Evolutionary conservation across 1,140 invertebrate genomes (phyloP), one percentile per base, ranked within the genome.

Genomic region (Yoshiicerus persimilis): DNA sequence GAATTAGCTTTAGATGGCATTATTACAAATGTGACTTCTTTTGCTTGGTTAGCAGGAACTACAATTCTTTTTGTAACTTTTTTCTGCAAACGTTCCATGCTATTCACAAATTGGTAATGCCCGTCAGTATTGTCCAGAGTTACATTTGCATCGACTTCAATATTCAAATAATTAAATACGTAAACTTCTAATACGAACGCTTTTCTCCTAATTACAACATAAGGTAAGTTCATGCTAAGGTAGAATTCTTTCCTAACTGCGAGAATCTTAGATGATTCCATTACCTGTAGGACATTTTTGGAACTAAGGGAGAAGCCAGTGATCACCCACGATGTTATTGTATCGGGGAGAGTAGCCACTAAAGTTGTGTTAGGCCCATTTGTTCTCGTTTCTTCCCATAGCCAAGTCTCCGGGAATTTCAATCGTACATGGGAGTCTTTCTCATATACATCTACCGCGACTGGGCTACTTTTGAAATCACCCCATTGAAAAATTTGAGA

Each of bases 301-400:
- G 97, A 96, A 36, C n/a, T n/a, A n/a, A 99, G 93, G 0, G 98
- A 97, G 92, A 99, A 99, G 0, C 96, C 98, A 39, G 96, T 97
- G 0, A 99, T 94, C 27, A 96, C 94, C 97, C 98, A 99, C 2
- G 97, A 97, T 0, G 97, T 98, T 11, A 99, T 96, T 0, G 96
- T 96, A 89, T 97, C 96, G 0, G 98, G 98, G 41, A 97, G 95
- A n/a, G 93, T 93, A 9, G 92, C 92, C n/a, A 95, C 85, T 13
- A 89, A 98, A 75, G 93, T 95, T 89, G 87, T 92, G 27, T 86
- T 87, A 13, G 62, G 30, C 89, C 86, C 92, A 85, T 62, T n/a
- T 34, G 86, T 93, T 92, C 93, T 92, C 88, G 94, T 91, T 92
- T 92, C 92, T 92, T 94, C 92, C 94, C 94, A 95, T 92, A 95